Base-by-base conservation (phyloP, 2,797 vertebrate genomes). In the Eulemur mongoz region DNA sequence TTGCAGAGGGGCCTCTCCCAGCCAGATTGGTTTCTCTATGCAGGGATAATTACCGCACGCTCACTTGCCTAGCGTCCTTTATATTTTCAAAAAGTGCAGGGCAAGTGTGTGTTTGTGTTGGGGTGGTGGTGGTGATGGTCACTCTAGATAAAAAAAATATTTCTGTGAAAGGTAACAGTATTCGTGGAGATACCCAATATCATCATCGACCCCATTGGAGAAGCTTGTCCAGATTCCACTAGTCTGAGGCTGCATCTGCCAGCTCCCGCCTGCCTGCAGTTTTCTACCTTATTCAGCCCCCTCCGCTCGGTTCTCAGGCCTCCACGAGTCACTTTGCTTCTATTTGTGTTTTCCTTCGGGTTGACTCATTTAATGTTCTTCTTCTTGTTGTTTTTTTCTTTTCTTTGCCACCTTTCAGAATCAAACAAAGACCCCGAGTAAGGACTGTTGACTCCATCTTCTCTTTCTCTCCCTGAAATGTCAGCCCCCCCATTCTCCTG, bases 21-120 rank as follows among this genome's bases (percentile, higher is more conserved):
- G 61, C 96, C 97, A 94, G 96, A 98, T 98, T 98, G 98, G 92
- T 96, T 98, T 98, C 94, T 69, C 5, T 30, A 30, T 40, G 89
- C 90, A 52, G 89, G 86, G 95, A 97, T 98, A 97, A 98, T 98
- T 97, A 98, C 78, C 40, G 95, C 70, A 7, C 78, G 88, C n/a
- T 94, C 85, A 91, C 75, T 95, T 94, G 85, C 89, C 83, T 23
- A 0, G 73, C 20, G 57, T 50, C 75, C 93, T 95, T 95, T 61
- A 2, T 40, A 75, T 63, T 93, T 97, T 93, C 45, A 43, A 85
- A 95, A 95, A 96, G 84, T 82, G 73, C 75, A 54, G 45, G 14
- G 32, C 54, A 40, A 92, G 72, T 32, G 61, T 43, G 52, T 17
- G 83, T 25, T 59, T 10, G 38, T 12, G 54, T 11, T n/a, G 9